Percentiles rank a stretch among this genome's conserved stretches.
These are phyloP conservation scores for Stercorarius parasiticus DNA, from an alignment of 2,113 vertebrate species.

Conservation along the genomic window DNA sequence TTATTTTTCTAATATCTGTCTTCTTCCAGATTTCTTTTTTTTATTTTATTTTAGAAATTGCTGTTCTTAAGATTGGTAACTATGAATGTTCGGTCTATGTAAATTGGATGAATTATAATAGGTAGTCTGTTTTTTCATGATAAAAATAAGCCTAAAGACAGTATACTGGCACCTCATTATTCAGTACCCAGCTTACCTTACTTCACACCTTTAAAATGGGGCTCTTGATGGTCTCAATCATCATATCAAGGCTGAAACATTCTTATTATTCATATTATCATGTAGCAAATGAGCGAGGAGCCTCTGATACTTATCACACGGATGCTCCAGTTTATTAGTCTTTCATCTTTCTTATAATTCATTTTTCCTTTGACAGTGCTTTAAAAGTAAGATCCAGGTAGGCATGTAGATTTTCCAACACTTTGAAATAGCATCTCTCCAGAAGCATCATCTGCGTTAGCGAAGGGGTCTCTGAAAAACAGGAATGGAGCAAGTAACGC, in stretches of 20 bases:
- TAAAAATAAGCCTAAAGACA: neutral
- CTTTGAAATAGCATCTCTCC: neutral
- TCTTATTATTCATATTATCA: neutral
- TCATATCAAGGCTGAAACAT: neutral
- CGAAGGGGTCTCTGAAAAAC: neutral
- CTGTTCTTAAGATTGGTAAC: neutral
- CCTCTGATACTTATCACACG: neutral
- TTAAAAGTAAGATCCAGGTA: neutral
- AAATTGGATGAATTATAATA: neutral
- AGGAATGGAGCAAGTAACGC: neutral
- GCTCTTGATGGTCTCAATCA: neutral
- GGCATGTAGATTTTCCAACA: fast-evolving
- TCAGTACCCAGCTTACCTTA: neutral
- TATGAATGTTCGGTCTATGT: neutral
- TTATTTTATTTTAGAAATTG: neutral
- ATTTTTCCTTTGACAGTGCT: neutral
- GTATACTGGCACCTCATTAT: neutral
- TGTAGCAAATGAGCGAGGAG: neutral
- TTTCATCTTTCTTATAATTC: neutral
- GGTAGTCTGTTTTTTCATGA: neutral
- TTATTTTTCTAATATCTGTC: neutral
- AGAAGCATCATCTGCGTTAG: neutral
- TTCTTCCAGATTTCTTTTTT: neutral
- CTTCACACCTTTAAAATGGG: neutral
- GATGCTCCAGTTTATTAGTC: neutral